A percentile compares a stretch with the other conserved stretches of the same genome.
phyloP scores from a whole-genome alignment of 2,113 vertebrate species.

The Murina feae region DNA sequence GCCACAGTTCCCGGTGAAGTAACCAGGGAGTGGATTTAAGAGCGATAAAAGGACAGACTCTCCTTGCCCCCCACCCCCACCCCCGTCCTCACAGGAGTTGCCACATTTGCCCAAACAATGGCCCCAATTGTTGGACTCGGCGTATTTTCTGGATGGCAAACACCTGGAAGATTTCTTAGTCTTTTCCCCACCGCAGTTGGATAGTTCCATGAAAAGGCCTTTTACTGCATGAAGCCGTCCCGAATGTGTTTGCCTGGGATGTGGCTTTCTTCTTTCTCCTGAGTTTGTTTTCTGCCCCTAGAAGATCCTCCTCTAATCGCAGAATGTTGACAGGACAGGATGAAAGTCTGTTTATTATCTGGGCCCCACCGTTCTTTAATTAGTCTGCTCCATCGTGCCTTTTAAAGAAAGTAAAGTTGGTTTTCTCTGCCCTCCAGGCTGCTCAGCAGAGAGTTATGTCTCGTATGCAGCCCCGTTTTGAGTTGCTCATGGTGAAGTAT shows the following conservation, averaged over 20 bases:
- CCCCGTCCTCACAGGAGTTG: neutral
- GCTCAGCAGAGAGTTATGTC: neutral
- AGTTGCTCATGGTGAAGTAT: neutral
- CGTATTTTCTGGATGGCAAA: neutral
- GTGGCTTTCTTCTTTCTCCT: constrained; percentile 10
- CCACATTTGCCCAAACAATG: neutral
- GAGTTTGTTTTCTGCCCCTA: neutral
- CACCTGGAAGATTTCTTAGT: neutral
- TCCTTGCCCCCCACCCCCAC: accelerated
- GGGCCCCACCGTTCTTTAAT: neutral
- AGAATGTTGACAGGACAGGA: neutral
- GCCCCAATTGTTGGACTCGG: neutral
- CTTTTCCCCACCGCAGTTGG: neutral
- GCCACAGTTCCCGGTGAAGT: neutral
- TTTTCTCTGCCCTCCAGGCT: constrained; percentile 17
- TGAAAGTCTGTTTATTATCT: neutral
- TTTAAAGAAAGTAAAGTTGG: constrained; percentile 19
- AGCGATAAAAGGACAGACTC: neutral
- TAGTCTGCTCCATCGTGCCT: neutral
- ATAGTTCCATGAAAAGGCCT: neutral
- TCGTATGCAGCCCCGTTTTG: neutral
- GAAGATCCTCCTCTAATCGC: constrained; percentile 38
- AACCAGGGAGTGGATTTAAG: neutral
- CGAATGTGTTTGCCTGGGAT: neutral
- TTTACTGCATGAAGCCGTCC: neutral